Percentiles rank a stretch among this genome's conserved stretches.
Evolutionary conservation across 2,797 vertebrate species (phyloP).

Genomic region (Etheostoma nigrum): DNA sequence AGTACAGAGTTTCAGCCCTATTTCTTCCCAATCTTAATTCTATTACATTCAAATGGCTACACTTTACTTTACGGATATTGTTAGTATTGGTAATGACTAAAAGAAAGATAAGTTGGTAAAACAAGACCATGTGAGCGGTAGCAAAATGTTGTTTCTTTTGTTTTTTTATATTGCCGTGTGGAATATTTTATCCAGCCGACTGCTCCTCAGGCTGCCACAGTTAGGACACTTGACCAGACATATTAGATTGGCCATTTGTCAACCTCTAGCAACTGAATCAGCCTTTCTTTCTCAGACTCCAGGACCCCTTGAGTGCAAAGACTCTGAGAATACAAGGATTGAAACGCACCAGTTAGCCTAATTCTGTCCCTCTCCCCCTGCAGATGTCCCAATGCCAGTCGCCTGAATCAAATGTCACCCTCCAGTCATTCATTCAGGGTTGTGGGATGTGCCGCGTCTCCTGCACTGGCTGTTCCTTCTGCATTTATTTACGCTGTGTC

Average conservation of each 20-base stretch:
- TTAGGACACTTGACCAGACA: constrained; percentile 38
- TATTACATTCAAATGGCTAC: neutral
- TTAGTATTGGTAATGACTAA: no score
- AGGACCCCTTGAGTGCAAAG: neutral
- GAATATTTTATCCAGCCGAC: constrained; percentile 7
- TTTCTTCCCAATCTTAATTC: no score
- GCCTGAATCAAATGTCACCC: constrained; percentile 74
- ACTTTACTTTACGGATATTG: neutral
- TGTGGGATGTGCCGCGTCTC: constrained; percentile 66
- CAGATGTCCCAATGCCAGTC: constrained; percentile 71
- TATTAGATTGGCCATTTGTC: constrained; percentile 36
- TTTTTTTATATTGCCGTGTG: neutral
- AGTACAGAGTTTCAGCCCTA: no score
- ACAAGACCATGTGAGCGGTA: neutral
- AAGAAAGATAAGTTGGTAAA: neutral
- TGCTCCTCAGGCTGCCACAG: constrained; percentile 17
- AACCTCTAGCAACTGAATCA: constrained; percentile 24
- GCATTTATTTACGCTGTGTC: constrained; percentile 77
- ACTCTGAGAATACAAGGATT: constrained; percentile 44
- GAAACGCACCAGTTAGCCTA: constrained; percentile 62
- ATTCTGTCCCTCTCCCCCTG: constrained; percentile 56
- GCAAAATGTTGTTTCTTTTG: neutral
- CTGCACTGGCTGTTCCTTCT: constrained; percentile 71
- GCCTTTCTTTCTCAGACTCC: constrained; percentile 11
- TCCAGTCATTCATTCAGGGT: constrained; percentile 68